Conservation (phyloP, 2,888 invertebrate genomes). For the Tetrapedia diversipes region DNA sequence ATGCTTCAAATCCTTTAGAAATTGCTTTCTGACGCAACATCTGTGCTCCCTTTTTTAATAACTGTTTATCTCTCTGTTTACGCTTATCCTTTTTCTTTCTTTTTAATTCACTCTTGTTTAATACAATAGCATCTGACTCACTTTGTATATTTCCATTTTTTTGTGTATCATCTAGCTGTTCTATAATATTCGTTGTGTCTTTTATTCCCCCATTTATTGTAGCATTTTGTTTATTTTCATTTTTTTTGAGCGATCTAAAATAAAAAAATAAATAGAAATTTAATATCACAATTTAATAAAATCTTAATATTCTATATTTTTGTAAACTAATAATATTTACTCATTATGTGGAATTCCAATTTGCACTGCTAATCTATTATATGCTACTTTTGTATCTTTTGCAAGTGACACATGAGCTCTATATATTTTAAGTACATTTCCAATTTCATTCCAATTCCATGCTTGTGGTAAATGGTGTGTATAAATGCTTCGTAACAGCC, state of each 20-base stretch:
- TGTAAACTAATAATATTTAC: constrained; percentile 63
- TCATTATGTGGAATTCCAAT: constrained; percentile 78
- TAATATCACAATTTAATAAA: constrained; percentile 4
- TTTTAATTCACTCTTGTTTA: constrained; percentile 72
- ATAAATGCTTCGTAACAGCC: constrained; percentile 83
- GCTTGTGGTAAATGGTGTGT: constrained; percentile 74
- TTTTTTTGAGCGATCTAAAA: constrained; percentile 52
- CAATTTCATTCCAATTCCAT: constrained; percentile 82
- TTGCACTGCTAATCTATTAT: constrained; percentile 82
- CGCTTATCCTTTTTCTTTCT: constrained; percentile 77
- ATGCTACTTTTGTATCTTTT: constrained; percentile 83
- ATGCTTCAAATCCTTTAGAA: constrained; percentile 82
- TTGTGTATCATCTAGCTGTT: constrained; percentile 59
- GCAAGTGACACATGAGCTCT: constrained; percentile 80
- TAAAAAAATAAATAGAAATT: constrained; percentile 13
- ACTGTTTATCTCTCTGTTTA: constrained; percentile 79
- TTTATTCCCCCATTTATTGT: constrained; percentile 67
- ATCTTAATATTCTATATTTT: not conserved
- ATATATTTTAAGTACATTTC: constrained; percentile 79
- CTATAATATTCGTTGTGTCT: constrained; percentile 63
- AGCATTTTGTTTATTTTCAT: constrained; percentile 69
- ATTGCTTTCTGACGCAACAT: constrained; percentile 82
- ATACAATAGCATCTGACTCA: constrained; percentile 44
- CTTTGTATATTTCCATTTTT: constrained; percentile 49
- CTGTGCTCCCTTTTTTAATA: constrained; percentile 84